Percentiles rank a stretch among this genome's conserved stretches.
Evolutionary conservation across 2,888 invertebrate species (phyloP).

Genomic region (Microchrysa polita): DNA sequence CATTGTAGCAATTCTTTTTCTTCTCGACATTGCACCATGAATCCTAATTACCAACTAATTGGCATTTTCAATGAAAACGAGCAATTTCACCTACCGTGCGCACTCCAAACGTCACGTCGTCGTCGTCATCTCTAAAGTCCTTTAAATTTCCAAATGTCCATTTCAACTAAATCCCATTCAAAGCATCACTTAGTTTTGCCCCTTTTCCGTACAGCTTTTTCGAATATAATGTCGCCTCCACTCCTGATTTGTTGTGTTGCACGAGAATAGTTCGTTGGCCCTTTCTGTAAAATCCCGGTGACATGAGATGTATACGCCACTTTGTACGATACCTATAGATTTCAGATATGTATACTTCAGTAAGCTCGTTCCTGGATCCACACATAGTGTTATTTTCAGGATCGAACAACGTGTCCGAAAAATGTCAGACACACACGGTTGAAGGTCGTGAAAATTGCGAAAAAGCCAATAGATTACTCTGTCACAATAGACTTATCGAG

Average conservation of each 20-base stretch:
- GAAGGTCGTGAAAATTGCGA: conserved; percentile 3
- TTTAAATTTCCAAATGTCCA: conserved; percentile 11
- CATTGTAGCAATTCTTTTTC: too few species aligned
- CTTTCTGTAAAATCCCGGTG: not conserved
- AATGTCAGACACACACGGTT: too few species aligned
- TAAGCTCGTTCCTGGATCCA: too few species aligned
- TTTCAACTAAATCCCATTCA: not conserved
- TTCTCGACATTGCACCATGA: too few species aligned
- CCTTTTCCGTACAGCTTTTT: not conserved
- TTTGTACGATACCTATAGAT: too few species aligned
- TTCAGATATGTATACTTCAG: not conserved
- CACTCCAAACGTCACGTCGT: too few species aligned
- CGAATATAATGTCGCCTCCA: not conserved
- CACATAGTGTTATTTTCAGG: not conserved
- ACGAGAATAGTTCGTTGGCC: not conserved
- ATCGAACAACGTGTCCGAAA: not conserved
- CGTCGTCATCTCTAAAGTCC: not conserved
- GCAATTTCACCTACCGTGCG: too few species aligned
- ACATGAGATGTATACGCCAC: too few species aligned
- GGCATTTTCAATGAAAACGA: too few species aligned
- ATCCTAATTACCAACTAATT: too few species aligned
- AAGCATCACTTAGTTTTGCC: conserved; percentile 9
- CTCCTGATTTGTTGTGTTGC: not conserved
- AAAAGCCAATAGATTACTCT: conserved; percentile 31
- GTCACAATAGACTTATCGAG: conserved; percentile 29